A percentile compares a stretch with the other conserved stretches of the same genome.
phyloP scores from a whole-genome alignment of 2,888 invertebrate genomes.

The Agrochola lychnidis region DNA sequence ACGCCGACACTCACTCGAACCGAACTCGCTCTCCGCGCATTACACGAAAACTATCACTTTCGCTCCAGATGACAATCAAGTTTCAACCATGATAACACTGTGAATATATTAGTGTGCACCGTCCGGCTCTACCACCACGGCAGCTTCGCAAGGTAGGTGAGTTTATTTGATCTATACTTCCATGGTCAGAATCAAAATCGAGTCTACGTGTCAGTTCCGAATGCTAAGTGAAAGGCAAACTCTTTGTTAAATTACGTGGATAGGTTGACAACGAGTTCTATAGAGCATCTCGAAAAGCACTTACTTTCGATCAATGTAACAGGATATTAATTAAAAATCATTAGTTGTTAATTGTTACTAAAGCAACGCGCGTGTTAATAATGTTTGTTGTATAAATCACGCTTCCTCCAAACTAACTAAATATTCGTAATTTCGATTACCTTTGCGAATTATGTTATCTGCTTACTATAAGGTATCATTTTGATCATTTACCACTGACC shows the following conservation, averaged over 20 bases:
- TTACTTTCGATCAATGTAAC: slow-evolving; percentile 54
- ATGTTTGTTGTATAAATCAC: slow-evolving; percentile 39
- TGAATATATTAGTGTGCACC: slow-evolving; percentile 79
- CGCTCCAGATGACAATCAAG: slow-evolving; percentile 74
- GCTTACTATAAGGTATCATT: slow-evolving; percentile 49
- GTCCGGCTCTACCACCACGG: slow-evolving; percentile 72
- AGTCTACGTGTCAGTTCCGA: slow-evolving; percentile 88
- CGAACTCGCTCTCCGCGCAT: slow-evolving; percentile 68
- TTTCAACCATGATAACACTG: slow-evolving; percentile 79
- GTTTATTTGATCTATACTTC: slow-evolving; percentile 73
- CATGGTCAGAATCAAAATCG: slow-evolving; percentile 79
- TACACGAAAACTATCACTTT: slow-evolving; percentile 83
- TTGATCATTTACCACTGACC: slow-evolving; percentile 61
- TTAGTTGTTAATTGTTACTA: slow-evolving; percentile 32
- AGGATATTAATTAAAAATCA: slow-evolving; percentile 49
- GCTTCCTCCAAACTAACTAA: slow-evolving; percentile 30
- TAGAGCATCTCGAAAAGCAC: slow-evolving; percentile 65
- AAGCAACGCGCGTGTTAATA: slow-evolving; percentile 36
- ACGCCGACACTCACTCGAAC: slow-evolving; percentile 76
- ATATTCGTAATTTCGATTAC: slow-evolving; percentile 41
- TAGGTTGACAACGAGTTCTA: slow-evolving; percentile 77
- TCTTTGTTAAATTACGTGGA: slow-evolving; percentile 86
- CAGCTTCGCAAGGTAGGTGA: slow-evolving; percentile 80
- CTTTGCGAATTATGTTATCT: slow-evolving; percentile 46
- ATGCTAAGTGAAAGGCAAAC: slow-evolving; percentile 89